Base-by-base conservation (phyloP, 2,888 invertebrate species). In the Oscheius sp. region DNA sequence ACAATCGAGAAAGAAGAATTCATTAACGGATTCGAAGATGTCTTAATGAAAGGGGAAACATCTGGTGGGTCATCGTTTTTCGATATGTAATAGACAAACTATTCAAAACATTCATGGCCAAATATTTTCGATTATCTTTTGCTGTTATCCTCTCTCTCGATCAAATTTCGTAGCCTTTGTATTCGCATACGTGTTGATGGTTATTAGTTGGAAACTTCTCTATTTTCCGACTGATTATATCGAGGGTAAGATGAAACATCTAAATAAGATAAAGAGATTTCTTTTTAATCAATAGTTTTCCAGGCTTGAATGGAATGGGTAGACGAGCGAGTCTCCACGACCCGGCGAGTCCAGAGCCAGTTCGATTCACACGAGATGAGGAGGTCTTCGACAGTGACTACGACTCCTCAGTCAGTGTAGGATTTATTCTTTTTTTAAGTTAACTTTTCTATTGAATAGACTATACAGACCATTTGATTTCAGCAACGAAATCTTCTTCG, bases 1-100 rank as follows among this genome's bases (percentile, higher is more conserved):
- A 71, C 68, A 64, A 82, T 82, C 59, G 82, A 82, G 33, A 80
- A 79, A 61, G 67, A 83, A 2, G 88, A 88, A 72, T 88, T 88
- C 75, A 80, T 85, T 38, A 81, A 82, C 32, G 87, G 88, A 2
- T 88, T 88, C 47, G 74, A 77, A 28, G 72, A 71, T n/a, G 79
- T 77, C 8, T 72, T 84, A 2, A 70, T 61, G 26, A 68, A 78
- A n/a, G 82, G 81, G 24, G 82, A 83, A 59, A 70, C 70, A 6
- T 54, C 57, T 24, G 79, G 79, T 77, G 26, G 8, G 26, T 26
- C n/a, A 28, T 20, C 6, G 2, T 56, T 17, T 22, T 33, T 30
- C n/a, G n/a, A n/a, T n/a, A n/a, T n/a, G n/a, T n/a, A n/a, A n/a
- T n/a, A n/a, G n/a, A n/a, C n/a, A n/a, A n/a, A n/a, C n/a, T n/a